Evolutionary conservation across 2,797 vertebrate genomes (phyloP).

Genomic region (Lithobates pipiens): DNA sequence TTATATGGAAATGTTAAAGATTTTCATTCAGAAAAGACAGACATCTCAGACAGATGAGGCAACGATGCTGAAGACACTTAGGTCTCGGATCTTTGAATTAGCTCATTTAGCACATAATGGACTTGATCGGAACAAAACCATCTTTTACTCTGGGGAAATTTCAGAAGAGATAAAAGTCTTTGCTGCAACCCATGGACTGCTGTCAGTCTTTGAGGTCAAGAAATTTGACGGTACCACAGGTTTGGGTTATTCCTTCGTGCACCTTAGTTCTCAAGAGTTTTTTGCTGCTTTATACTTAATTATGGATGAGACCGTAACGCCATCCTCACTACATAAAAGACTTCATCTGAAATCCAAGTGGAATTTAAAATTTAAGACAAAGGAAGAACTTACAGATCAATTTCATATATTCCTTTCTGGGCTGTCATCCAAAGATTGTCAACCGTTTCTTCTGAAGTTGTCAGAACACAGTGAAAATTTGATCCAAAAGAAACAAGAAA

Average conservation of each 20-base stretch:
- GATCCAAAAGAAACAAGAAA: constrained; percentile 77
- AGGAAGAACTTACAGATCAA: constrained; percentile 78
- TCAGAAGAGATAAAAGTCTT: constrained; percentile 74
- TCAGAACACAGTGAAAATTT: constrained; percentile 66
- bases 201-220: constrained; percentile 78
- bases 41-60: constrained; percentile 8
- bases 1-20: constrained; percentile 82
- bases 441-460: constrained; percentile 75
- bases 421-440: constrained; percentile 79
- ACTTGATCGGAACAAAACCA: constrained; percentile 77
- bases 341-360: constrained; percentile 87
- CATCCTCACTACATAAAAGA: constrained; percentile 71
- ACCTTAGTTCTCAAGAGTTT: constrained; percentile 90
- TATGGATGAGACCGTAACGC: constrained; percentile 75
- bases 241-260: constrained; percentile 81
- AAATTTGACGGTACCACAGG: constrained; percentile 65
- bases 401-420: constrained; percentile 86
- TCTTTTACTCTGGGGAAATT: constrained; percentile 81
- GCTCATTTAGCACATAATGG: constrained; percentile 81
- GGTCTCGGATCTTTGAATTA: constrained; percentile 74
- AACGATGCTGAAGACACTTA: constrained; percentile 62
- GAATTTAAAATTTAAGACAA: constrained; percentile 80
- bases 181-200: constrained; percentile 74
- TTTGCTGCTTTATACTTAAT: constrained; percentile 86
- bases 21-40: constrained; percentile 73